Percentiles rank a stretch among this genome's conserved stretches.
These are phyloP conservation scores for Anthrax anthrax DNA, from an alignment of 2,888 invertebrate species.

Conservation along the genomic window DNA sequence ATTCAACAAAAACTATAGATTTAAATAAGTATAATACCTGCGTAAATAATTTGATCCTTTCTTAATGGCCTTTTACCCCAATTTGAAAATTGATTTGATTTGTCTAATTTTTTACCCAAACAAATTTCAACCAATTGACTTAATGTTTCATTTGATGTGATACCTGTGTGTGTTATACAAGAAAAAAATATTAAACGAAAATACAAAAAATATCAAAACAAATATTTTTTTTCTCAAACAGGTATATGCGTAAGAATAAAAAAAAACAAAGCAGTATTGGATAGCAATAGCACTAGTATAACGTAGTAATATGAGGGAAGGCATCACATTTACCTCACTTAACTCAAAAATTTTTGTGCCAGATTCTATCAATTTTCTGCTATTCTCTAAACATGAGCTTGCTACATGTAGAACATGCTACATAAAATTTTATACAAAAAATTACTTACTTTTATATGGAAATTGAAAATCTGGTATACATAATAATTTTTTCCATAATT, in stretches of 20 bases:
- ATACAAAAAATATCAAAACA: too few relatives aligned
- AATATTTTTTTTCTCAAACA: too few relatives aligned
- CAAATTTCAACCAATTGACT: slow-evolving; percentile 60
- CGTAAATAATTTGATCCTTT: slow-evolving; percentile 63
- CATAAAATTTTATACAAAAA: background rate
- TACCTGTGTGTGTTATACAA: too few relatives aligned
- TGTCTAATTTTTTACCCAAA: slow-evolving; percentile 62
- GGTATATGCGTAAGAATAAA: background rate
- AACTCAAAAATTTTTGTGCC: too few relatives aligned
- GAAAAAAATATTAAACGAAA: background rate
- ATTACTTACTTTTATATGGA: slow-evolving; percentile 38
- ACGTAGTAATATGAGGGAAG: too few relatives aligned
- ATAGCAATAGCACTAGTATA: too few relatives aligned
- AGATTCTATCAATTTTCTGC: too few relatives aligned
- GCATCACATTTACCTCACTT: background rate
- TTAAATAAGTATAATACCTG: slow-evolving; percentile 33
- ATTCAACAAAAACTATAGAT: too few relatives aligned
- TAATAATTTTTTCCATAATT: slow-evolving; percentile 44
- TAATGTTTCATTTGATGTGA: slow-evolving; percentile 48
- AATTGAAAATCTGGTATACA: slow-evolving; percentile 39
- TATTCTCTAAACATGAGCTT: too few relatives aligned
- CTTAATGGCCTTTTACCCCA: slow-evolving; percentile 77
- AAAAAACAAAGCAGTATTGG: too few relatives aligned
- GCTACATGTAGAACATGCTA: too few relatives aligned
- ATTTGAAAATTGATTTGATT: slow-evolving; percentile 82